phyloP scores from a whole-genome alignment of 2,797 vertebrate genomes.

The Falco naumanni region DNA sequence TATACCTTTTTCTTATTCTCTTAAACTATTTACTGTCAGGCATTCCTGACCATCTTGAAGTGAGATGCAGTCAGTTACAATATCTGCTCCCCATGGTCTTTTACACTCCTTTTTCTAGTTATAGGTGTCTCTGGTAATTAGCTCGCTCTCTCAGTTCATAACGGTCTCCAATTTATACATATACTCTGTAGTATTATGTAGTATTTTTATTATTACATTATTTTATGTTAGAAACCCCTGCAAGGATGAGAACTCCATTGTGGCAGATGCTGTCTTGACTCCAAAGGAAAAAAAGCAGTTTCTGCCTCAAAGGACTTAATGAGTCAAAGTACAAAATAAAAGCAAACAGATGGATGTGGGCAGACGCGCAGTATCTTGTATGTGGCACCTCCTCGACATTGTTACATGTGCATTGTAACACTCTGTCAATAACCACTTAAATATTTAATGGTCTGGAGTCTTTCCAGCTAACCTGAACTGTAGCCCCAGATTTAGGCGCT shows the following conservation, averaged over 20 bases:
- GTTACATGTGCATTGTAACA: conserved; percentile 33
- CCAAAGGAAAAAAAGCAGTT: background rate
- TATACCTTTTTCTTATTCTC: conserved; percentile 43
- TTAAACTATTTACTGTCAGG: conserved; percentile 35
- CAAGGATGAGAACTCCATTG: background rate
- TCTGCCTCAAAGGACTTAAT: background rate
- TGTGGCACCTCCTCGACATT: conserved; percentile 27
- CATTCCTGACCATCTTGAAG: background rate
- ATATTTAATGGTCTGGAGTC: conserved; percentile 20
- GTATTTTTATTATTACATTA: background rate
- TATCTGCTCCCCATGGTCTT: background rate
- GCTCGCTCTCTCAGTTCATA: background rate
- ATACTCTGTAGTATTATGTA: background rate
- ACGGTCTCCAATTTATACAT: background rate
- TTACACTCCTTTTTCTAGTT: background rate
- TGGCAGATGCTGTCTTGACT: conserved; percentile 8
- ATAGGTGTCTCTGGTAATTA: background rate
- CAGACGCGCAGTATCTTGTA: background rate
- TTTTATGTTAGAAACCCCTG: background rate
- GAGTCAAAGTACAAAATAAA: conserved; percentile 12
- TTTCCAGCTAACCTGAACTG: background rate
- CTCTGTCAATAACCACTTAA: conserved; percentile 37
- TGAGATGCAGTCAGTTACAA: background rate
- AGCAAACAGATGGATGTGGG: conserved; percentile 40
- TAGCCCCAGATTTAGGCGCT: background rate